These are phyloP conservation scores for Mus minutoides DNA, from an alignment of 2,797 vertebrate genomes.

Conservation along the genomic window DNA sequence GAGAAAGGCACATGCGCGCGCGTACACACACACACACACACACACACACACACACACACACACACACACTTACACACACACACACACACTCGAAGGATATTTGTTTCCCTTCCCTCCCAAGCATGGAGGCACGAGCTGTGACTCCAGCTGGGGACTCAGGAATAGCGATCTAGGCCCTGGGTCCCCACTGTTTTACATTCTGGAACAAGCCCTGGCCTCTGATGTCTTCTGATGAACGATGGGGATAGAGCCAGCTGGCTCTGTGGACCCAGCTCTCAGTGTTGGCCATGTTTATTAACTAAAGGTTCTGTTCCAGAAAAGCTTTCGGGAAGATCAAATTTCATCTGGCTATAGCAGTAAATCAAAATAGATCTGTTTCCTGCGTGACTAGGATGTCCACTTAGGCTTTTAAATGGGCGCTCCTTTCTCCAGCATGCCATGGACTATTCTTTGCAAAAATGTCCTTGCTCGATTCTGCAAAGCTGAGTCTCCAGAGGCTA, in stretches of 20 bases:
- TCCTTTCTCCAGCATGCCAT: background rate
- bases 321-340: constrained; percentile 35
- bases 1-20: background rate
- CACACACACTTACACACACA: too few species aligned
- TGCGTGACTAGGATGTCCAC: background rate
- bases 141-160: background rate
- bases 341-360: constrained; percentile 1
- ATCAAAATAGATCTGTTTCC: constrained; percentile 17
- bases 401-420: background rate
- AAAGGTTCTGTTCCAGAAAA: background rate
- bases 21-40: too few species aligned
- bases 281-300: background rate
- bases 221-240: background rate
- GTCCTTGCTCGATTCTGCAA: background rate
- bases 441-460: background rate
- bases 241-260: too few species aligned
- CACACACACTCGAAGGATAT: too few species aligned
- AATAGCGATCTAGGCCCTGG: background rate
- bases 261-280: background rate
- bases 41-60: too few species aligned
- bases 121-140: background rate
- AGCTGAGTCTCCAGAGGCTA: background rate
- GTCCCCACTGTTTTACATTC: background rate
- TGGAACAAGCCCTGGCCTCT: background rate
- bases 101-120: background rate